These are phyloP conservation scores for Ceratotherium simum DNA, from an alignment of 2,113 vertebrate species.

Conservation along the genomic window DNA sequence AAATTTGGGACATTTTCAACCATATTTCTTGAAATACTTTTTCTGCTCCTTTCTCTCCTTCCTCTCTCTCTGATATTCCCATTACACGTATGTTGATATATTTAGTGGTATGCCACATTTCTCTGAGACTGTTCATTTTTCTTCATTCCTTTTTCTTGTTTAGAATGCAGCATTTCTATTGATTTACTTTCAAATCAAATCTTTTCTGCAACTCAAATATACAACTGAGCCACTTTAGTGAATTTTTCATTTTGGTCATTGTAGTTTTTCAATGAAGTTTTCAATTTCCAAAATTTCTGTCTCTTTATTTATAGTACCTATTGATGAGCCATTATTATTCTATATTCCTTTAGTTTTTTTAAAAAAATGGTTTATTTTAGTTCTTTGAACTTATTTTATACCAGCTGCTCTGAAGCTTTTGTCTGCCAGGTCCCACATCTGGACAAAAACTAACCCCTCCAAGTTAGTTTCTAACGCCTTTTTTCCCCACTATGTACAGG, in stretches of 20 bases:
- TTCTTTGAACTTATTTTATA: background rate
- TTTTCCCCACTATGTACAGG: background rate
- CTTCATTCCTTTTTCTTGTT: background rate
- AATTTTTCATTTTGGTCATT: background rate
- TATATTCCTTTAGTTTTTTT: background rate
- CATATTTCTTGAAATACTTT: background rate
- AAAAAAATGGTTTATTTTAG: background rate
- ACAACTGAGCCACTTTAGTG: background rate
- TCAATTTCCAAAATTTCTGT: background rate
- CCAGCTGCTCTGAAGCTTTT: background rate
- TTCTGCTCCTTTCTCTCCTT: background rate
- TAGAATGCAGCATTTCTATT: background rate
- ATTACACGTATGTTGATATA: background rate
- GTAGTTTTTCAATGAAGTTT: background rate
- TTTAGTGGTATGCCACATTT: background rate
- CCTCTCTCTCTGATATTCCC: background rate
- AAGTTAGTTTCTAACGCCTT: background rate
- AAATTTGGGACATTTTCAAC: background rate
- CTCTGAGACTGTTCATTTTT: background rate
- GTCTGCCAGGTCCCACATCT: background rate
- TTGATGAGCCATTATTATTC: background rate
- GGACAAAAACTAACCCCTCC: background rate
- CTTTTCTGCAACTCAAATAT: background rate
- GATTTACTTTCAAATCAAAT: background rate
- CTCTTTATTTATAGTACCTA: background rate